Conservation (phyloP, 2,113 vertebrate genomes). For the Chionodraco myersi region DNA sequence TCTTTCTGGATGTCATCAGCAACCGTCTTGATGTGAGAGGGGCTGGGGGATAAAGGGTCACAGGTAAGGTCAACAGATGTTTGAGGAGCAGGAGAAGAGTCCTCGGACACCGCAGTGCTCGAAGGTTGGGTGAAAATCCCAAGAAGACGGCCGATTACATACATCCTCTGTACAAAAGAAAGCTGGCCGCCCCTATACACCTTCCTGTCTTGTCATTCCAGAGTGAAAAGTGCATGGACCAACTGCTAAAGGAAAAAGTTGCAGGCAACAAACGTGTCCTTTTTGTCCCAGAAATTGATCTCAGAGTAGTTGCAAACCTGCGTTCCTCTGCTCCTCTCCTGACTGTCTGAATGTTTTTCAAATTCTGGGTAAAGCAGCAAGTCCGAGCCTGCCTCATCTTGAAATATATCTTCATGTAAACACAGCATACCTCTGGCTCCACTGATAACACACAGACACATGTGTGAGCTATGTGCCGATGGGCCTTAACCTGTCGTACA, state of each 20-base stretch:
- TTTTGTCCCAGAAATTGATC: background rate
- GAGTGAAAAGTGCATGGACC: background rate
- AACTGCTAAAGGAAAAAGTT: background rate
- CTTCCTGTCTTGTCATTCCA: background rate
- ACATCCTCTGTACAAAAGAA: conserved; percentile 25
- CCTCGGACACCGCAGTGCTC: background rate
- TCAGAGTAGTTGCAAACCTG: background rate
- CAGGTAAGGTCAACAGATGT: conserved; percentile 29
- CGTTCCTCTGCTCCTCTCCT: background rate
- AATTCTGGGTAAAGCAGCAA: conserved; percentile 32
- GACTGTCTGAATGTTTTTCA: background rate
- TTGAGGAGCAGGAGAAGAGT: conserved; percentile 19
- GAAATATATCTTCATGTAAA: conserved; percentile 22
- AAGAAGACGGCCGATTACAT: conserved; percentile 33
- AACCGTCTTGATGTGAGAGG: conserved; percentile 21
- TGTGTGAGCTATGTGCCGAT: background rate
- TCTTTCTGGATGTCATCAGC: conserved; percentile 47
- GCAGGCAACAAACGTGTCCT: background rate
- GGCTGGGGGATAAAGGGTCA: conserved; percentile 36
- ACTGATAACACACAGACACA: background rate
- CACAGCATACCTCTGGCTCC: conserved; percentile 22
- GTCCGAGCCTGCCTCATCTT: conserved; percentile 46
- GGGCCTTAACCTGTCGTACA: background rate
- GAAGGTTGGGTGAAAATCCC: conserved; percentile 28
- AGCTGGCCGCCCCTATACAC: background rate